phyloP scores from a whole-genome alignment of 2,113 vertebrate genomes.

The Coreoperca whiteheadi region DNA sequence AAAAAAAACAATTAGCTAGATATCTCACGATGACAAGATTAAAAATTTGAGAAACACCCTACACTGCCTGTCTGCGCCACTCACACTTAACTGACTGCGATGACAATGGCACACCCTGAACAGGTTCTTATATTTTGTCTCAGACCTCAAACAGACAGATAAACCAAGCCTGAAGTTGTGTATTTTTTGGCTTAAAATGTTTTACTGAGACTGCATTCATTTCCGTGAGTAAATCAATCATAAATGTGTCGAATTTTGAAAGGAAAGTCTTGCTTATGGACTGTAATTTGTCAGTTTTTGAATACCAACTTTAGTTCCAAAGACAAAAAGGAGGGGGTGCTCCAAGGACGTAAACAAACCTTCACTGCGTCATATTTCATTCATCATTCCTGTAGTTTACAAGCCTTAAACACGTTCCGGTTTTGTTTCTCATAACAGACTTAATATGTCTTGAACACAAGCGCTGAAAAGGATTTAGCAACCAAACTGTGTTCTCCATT shows the following conservation, averaged over 20 bases:
- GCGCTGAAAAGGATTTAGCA: neutral
- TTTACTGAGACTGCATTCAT: neutral
- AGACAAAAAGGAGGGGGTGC: neutral
- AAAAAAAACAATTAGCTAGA: neutral
- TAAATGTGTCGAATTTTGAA: neutral
- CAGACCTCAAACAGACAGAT: neutral
- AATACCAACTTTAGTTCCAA: neutral
- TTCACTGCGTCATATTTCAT: constrained; percentile 2
- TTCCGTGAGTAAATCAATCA: neutral
- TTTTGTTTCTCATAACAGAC: neutral
- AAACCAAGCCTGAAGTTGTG: neutral
- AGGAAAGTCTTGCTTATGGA: neutral
- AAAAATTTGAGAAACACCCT: neutral
- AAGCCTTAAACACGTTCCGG: neutral
- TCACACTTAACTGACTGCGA: neutral
- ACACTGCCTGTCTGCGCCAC: neutral
- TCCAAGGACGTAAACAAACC: neutral
- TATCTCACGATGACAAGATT: neutral
- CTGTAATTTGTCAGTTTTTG: neutral
- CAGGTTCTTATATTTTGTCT: neutral
- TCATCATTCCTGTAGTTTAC: neutral
- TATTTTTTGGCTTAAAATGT: neutral
- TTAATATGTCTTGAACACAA: neutral
- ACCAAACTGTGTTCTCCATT: neutral
- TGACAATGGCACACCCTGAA: neutral